Conservation (phyloP, 2,113 vertebrate species). For the Labeo rohita region DNA sequence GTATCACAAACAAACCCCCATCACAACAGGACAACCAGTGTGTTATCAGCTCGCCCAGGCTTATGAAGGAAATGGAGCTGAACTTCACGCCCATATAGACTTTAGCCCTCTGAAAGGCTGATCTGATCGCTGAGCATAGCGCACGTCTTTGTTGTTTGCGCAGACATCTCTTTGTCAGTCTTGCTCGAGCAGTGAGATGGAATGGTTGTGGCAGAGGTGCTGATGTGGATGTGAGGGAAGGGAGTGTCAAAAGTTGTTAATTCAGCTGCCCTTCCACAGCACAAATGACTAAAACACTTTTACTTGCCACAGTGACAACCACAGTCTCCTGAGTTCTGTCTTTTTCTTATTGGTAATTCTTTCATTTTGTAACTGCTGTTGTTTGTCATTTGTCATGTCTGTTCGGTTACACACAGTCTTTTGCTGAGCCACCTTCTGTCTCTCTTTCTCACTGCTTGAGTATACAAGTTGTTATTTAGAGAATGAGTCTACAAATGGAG, state of each 20-base stretch:
- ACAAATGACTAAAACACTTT: neutral
- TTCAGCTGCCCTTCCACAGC: conserved; percentile 5
- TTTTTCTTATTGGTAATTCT: neutral
- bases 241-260: conserved; percentile 29
- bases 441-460: neutral
- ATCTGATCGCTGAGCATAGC: neutral
- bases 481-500: neutral
- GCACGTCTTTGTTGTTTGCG: neutral
- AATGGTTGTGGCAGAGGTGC: conserved; percentile 19
- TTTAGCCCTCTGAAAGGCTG: neutral
- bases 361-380: neutral
- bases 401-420: neutral
- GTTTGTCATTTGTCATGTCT: no score
- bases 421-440: neutral
- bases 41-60: conserved; percentile 35
- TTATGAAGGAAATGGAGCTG: conserved; percentile 27
- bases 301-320: neutral
- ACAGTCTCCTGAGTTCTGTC: neutral
- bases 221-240: neutral
- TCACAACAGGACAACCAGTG: neutral
- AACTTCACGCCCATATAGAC: conserved; percentile 17
- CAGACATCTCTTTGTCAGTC: conserved; percentile 16
- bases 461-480: neutral
- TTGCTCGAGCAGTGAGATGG: neutral
- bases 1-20: neutral